phyloP scores from a whole-genome alignment of 2,888 invertebrate genomes.

The Drosophila borealis region DNA sequence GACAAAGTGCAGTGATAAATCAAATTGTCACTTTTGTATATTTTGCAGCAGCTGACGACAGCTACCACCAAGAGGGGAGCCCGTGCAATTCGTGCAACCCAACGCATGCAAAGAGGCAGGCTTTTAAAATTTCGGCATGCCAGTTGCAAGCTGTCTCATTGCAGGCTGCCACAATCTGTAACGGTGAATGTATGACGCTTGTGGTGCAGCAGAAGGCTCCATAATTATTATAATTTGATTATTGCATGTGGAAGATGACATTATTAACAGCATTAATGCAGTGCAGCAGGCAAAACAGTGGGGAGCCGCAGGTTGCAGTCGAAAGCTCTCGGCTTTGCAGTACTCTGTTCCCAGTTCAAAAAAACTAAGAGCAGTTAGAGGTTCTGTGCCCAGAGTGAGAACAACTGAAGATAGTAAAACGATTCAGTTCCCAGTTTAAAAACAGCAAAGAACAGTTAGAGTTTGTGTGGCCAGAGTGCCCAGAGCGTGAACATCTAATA shows the following conservation, averaged over 20 bases:
- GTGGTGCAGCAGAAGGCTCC: slow-evolving; percentile 26
- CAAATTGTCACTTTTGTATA: slow-evolving; percentile 84
- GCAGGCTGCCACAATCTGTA: slow-evolving; percentile 20
- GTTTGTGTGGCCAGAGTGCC: too few species aligned
- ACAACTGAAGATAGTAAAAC: too few species aligned
- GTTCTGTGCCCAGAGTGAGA: too few species aligned
- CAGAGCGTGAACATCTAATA: too few species aligned
- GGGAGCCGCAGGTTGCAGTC: not conserved
- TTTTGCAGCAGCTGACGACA: slow-evolving; percentile 77
- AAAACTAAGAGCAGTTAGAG: not conserved
- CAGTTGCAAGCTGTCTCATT: slow-evolving; percentile 11
- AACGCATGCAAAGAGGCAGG: slow-evolving; percentile 24
- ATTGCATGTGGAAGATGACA: slow-evolving; percentile 70
- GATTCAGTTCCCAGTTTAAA: too few species aligned
- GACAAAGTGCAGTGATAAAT: slow-evolving; percentile 83
- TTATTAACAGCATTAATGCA: slow-evolving; percentile 68
- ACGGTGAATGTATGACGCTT: slow-evolving; percentile 20
- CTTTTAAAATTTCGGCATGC: slow-evolving; percentile 44
- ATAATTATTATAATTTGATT: slow-evolving; percentile 76
- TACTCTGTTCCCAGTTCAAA: not conserved
- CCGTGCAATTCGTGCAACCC: slow-evolving; percentile 9
- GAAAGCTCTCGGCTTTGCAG: not conserved
- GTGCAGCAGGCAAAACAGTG: slow-evolving; percentile 5
- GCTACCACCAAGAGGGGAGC: slow-evolving; percentile 13
- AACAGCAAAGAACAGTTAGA: too few species aligned